Base-by-base conservation (phyloP, 2,888 invertebrate species). In the Tillus elongatus region DNA sequence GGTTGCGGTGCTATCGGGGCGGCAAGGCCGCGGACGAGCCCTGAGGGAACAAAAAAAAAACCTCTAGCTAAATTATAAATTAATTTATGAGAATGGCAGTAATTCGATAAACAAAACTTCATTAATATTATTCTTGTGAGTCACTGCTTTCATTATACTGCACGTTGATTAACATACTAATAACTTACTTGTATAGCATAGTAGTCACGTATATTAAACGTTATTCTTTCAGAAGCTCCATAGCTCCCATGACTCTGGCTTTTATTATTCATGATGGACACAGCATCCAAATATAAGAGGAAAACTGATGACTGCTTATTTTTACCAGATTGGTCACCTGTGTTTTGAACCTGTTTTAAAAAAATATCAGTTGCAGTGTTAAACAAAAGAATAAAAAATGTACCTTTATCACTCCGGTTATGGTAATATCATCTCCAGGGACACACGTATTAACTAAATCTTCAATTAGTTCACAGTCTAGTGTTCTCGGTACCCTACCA, bases 331-430 rank as follows among this genome's bases (percentile, higher is more conserved):
- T 70, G 71, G 42, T 72, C 73, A 10, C 36, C 42, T 51, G 72
- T 71, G 27, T 77, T 75, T 44, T 74, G 68, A 19, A 76, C 74
- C 79, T 78, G n/a, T 13, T 14, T 14, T 16, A 39, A 29, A n/a
- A n/a, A n/a, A n/a, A n/a, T n/a, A n/a, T n/a, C n/a, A n/a, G n/a
- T n/a, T n/a, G n/a, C n/a, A n/a, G n/a, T n/a, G n/a, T n/a, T n/a
- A n/a, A n/a, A n/a, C n/a, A n/a, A n/a, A n/a, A n/a, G n/a, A 6
- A 11, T 8, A 31, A 4, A 14, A 4, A 34, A 11, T 35, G 48
- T 52, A 82, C 81, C 70, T 86, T 89, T 12, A 95, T 77, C 44
- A 91, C 75, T 16, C 95, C 96, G 37, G 84, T 84, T 6, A 95
- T 71, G 9, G 83, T 82, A 1, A 95, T 74, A 49, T 88, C 81